Percentiles rank a stretch among this genome's conserved stretches.
These are phyloP conservation scores for Mimachlamys varia DNA, from an alignment of 2,888 invertebrate genomes.

Conservation along the genomic window DNA sequence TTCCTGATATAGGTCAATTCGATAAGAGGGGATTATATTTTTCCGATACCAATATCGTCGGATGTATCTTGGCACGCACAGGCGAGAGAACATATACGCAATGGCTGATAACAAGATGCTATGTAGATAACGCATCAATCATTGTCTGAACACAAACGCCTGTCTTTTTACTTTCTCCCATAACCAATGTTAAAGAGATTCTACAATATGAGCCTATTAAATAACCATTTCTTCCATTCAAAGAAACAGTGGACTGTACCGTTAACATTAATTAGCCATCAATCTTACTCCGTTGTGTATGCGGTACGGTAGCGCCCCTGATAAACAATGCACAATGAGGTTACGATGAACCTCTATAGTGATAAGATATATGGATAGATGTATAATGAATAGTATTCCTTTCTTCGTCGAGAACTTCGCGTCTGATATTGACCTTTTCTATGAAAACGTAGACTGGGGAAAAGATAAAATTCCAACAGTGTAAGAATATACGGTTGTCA, in stretches of 20 bases:
- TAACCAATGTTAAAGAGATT: neutral
- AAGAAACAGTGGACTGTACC: neutral
- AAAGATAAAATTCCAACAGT: no score
- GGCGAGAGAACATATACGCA: neutral
- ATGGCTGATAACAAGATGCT: neutral
- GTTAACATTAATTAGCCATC: neutral
- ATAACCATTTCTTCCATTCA: slow-evolving; percentile 2
- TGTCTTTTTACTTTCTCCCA: slow-evolving; percentile 14
- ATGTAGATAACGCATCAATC: neutral
- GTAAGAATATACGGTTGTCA: no score
- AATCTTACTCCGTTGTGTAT: neutral
- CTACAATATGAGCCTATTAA: slow-evolving; percentile 23
- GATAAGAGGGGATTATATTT: neutral
- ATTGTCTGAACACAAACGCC: neutral
- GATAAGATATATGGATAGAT: no score
- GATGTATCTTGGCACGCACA: neutral
- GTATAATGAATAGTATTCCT: no score
- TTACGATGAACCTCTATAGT: no score
- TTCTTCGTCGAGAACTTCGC: no score
- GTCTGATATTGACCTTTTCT: no score
- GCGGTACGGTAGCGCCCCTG: neutral
- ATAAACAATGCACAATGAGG: neutral
- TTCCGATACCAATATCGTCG: neutral
- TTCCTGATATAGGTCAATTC: neutral
- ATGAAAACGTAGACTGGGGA: no score